Evolutionary conservation across 2,113 vertebrate genomes (phyloP).

Genomic region (Promerops cafer): DNA sequence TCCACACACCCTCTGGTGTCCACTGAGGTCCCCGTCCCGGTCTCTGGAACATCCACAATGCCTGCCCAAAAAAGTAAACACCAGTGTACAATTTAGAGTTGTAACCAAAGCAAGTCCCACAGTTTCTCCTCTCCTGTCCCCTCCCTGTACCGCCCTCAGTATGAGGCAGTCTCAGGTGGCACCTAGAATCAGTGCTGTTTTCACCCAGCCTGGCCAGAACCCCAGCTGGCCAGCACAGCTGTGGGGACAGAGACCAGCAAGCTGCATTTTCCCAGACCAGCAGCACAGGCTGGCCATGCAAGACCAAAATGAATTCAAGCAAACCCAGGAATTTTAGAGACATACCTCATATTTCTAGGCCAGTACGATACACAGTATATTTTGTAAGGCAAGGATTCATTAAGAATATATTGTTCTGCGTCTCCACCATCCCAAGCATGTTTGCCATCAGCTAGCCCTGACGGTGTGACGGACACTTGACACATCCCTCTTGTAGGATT

Average conservation of each 20-base stretch:
- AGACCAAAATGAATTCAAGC: neutral
- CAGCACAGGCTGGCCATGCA: neutral
- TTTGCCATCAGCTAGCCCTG: neutral
- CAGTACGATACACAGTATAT: too few species aligned
- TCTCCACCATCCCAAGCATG: neutral
- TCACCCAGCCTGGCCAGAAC: neutral
- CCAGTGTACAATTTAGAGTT: neutral
- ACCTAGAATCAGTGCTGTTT: neutral
- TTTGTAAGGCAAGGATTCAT: neutral
- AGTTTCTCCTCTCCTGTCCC: neutral
- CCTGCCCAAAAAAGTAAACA: neutral
- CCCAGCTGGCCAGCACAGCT: neutral
- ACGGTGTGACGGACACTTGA: neutral
- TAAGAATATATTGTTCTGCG: neutral
- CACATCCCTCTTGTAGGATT: neutral
- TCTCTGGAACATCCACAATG: neutral
- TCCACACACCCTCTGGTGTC: neutral
- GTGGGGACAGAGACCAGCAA: neutral
- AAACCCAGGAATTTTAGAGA: neutral
- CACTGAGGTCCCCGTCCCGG: rapidly evolving
- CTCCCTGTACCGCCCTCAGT: neutral
- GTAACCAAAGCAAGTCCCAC: neutral
- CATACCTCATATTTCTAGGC: neutral
- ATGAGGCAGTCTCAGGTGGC: neutral
- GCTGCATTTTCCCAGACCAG: neutral